Conservation (phyloP, 2,888 invertebrate species). For the Drosophila testacea region DNA sequence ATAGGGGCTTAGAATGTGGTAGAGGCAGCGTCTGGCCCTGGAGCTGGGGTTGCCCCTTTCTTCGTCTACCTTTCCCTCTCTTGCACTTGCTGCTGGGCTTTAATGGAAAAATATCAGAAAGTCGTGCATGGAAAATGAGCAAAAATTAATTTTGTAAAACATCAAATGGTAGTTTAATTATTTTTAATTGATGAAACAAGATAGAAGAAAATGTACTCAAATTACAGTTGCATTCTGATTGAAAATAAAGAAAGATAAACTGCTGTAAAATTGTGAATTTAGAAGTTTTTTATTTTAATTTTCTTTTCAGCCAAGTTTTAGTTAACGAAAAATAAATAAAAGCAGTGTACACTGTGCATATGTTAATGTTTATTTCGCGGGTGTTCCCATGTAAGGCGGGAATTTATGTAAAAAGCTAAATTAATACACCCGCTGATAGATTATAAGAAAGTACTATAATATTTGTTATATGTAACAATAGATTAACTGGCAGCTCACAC, state of each 20-base stretch:
- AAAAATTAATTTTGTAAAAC: conserved; percentile 54
- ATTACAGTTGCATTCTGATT: conserved; percentile 23
- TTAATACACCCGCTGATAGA: neutral
- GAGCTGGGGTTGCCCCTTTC: conserved; percentile 1
- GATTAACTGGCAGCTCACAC: conserved; percentile 36
- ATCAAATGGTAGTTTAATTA: conserved; percentile 50
- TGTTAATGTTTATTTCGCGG: too few relatives aligned
- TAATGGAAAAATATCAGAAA: conserved; percentile 25
- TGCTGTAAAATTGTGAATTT: neutral
- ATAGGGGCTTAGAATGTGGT: conserved; percentile 21
- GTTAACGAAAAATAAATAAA: too few relatives aligned
- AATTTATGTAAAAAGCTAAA: neutral
- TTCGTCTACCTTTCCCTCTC: neutral
- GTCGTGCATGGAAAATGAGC: conserved; percentile 55
- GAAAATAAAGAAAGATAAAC: neutral
- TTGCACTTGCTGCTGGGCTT: neutral
- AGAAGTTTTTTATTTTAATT: neutral
- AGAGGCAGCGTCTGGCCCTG: conserved; percentile 6
- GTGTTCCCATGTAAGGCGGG: too few relatives aligned
- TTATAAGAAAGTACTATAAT: neutral
- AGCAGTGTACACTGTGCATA: too few relatives aligned
- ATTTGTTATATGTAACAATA: neutral
- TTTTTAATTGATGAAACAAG: conserved; percentile 47
- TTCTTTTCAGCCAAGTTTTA: too few relatives aligned
- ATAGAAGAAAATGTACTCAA: conserved; percentile 11